A percentile compares a stretch with the other conserved stretches of the same genome.
Evolutionary conservation across 2,888 invertebrate species (phyloP).

Genomic region (Drosophila vallismaia): DNA sequence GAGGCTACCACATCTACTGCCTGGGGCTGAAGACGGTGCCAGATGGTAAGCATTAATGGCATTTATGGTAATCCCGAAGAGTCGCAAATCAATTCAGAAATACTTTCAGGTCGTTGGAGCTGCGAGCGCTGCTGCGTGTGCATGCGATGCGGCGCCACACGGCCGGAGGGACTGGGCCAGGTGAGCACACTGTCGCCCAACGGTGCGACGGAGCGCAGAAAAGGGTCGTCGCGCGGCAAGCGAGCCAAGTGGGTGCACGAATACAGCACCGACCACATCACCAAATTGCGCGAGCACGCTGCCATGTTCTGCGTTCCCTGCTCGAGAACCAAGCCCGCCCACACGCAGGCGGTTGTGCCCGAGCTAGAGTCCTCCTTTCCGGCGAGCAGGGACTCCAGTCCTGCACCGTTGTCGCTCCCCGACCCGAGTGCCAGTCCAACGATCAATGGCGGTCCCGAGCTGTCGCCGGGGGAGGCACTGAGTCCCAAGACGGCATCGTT

Average conservation of each 20-base stretch:
- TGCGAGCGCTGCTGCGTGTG: constrained; percentile 92
- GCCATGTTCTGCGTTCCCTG: constrained; percentile 86
- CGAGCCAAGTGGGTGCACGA: constrained; percentile 83
- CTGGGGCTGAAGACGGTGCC: constrained; percentile 92
- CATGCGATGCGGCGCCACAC: constrained; percentile 86
- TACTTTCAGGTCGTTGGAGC: constrained; percentile 89
- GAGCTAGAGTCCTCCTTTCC: constrained; percentile 16
- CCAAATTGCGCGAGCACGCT: constrained; percentile 82
- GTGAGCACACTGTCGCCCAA: constrained; percentile 3
- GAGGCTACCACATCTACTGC: constrained; percentile 97
- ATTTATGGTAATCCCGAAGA: not conserved
- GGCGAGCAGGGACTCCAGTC: constrained; percentile 12
- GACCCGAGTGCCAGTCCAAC: constrained; percentile 11
- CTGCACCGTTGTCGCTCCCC: not conserved
- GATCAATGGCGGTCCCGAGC: constrained; percentile 2
- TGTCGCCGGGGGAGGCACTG: not conserved
- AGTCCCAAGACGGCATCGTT: constrained; percentile 20
- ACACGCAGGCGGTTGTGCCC: constrained; percentile 52
- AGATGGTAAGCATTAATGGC: constrained; percentile 85
- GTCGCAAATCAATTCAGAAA: too few species aligned
- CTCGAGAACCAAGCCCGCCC: constrained; percentile 75
- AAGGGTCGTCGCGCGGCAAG: constrained; percentile 48
- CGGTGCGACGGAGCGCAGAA: constrained; percentile 14
- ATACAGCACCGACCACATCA: constrained; percentile 83
- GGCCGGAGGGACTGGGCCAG: constrained; percentile 83